A percentile compares a stretch with the other conserved stretches of the same genome.
These are phyloP conservation scores for Synanthedon andrenaeformis DNA, from an alignment of 2,888 invertebrate genomes.

Conservation along the genomic window DNA sequence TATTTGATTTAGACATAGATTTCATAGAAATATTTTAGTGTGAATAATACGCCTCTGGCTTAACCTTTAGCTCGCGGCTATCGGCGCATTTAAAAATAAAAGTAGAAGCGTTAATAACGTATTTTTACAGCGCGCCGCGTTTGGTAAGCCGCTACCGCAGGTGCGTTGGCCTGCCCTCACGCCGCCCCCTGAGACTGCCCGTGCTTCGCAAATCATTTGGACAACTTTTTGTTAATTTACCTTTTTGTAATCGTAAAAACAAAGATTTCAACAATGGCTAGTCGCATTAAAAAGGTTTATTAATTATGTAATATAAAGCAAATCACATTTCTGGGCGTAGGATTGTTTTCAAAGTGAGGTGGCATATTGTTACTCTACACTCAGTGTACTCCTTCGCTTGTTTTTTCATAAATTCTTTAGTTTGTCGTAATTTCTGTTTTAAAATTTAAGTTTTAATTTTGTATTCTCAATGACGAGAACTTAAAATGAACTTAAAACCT, in stretches of 20 bases:
- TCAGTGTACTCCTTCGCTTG: too few relatives aligned
- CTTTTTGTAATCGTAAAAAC: slow-evolving; percentile 7
- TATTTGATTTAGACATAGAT: too few relatives aligned
- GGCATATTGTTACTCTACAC: too few relatives aligned
- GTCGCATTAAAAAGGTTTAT: too few relatives aligned
- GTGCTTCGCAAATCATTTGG: slow-evolving; percentile 7
- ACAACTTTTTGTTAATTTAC: slow-evolving; percentile 9
- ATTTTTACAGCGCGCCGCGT: slow-evolving; percentile 40
- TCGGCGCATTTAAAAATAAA: slow-evolving; percentile 60
- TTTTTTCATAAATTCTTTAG: too few relatives aligned
- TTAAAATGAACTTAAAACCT: too few relatives aligned
- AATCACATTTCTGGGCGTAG: too few relatives aligned
- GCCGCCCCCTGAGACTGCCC: neutral
- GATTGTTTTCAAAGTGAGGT: too few relatives aligned
- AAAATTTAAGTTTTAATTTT: too few relatives aligned
- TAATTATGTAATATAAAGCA: too few relatives aligned
- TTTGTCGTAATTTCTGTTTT: too few relatives aligned
- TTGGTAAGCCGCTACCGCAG: slow-evolving; percentile 46
- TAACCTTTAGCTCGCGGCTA: slow-evolving; percentile 68
- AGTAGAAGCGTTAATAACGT: slow-evolving; percentile 62
- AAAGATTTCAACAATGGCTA: slow-evolving; percentile 2
- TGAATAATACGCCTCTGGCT: slow-evolving; percentile 34
- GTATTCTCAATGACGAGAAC: too few relatives aligned
- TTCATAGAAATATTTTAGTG: neutral
- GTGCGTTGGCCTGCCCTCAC: slow-evolving; percentile 12